Base-by-base conservation (phyloP, 1,140 invertebrate genomes). In the Psix sp. region DNA sequence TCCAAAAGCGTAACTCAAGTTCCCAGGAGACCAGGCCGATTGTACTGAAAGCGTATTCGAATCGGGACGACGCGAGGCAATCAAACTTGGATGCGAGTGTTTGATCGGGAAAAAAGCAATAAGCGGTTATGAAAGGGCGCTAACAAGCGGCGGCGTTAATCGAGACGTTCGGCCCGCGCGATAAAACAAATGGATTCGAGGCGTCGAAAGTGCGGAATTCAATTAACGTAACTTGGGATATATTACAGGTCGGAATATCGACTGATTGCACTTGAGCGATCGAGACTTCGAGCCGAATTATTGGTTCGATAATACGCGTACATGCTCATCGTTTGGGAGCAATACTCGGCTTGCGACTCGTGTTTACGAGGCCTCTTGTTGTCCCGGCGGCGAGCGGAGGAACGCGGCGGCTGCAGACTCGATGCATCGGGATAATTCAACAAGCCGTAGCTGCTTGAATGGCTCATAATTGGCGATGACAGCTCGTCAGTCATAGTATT, bases 391-490 rank as follows among this genome's bases (percentile, higher is more conserved):
- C 9, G 36, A 56, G 18, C 31, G 17, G 56, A 45, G 54, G n/a
- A n/a, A 63, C 26, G 7, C 26, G 2, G 2, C 26, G n/a, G n/a
- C n/a, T n/a, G n/a, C n/a, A n/a, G n/a, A 24, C 21, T 4, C 21
- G 56, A 54, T 54, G 46, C 38, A 39, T 39, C 43, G 70, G 78
- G 80, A 82, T 82, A 82, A 84, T 84, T 83, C 82, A 82, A n/a
- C n/a, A n/a, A n/a, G 81, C 70, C 77, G 74, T 67, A 63, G 66
- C 63, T 65, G 54, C 49, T 51, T 83, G 77, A 84, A 84, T 84
- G 80, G 80, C 72, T 83, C 82, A 81, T 82, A 83, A 84, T 83
- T 84, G 81, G 78, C 78, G 80, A 81, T 82, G 82, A 83, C 82
- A 81, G 80, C 72, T 76, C 77, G 77, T 84, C 81, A 79, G 42